phyloP scores from a whole-genome alignment of 2,113 vertebrate genomes.

The Ibidorhyncha struthersii region DNA sequence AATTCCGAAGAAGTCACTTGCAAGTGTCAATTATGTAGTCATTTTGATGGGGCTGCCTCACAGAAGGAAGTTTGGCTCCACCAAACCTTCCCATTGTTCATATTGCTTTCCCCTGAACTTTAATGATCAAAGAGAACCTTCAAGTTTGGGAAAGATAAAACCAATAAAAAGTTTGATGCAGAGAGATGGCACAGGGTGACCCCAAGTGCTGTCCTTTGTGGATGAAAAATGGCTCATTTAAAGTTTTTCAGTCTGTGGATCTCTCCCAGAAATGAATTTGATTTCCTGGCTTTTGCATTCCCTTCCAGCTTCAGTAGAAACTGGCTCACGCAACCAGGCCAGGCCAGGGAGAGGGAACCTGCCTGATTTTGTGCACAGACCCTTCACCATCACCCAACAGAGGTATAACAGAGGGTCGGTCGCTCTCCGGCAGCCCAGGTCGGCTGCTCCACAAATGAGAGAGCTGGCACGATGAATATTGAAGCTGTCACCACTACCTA shows the following conservation, averaged over 20 bases:
- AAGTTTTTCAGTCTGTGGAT: not conserved
- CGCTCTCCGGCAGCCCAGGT: not conserved
- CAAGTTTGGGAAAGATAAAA: not conserved
- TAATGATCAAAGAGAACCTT: not conserved
- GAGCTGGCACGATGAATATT: not conserved
- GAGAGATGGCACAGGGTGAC: not conserved
- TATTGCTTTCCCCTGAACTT: not conserved
- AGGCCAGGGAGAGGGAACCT: not conserved
- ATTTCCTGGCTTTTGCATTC: not conserved
- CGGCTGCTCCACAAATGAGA: not conserved
- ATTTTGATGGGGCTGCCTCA: not conserved
- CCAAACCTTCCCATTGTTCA: not conserved
- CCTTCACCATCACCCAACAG: not conserved
- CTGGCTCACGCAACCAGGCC: not conserved
- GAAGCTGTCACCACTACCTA: not conserved
- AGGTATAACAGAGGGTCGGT: not conserved
- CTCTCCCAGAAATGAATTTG: not conserved
- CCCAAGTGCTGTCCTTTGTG: not conserved
- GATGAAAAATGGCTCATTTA: not conserved
- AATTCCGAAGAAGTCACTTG: not conserved
- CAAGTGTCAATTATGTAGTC: not conserved
- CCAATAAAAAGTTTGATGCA: not conserved
- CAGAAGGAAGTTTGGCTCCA: not conserved
- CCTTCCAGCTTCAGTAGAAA: not conserved
- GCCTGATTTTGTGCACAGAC: not conserved